Conservation (phyloP, 2,888 invertebrate genomes). For the Ephialtes manifestator region DNA sequence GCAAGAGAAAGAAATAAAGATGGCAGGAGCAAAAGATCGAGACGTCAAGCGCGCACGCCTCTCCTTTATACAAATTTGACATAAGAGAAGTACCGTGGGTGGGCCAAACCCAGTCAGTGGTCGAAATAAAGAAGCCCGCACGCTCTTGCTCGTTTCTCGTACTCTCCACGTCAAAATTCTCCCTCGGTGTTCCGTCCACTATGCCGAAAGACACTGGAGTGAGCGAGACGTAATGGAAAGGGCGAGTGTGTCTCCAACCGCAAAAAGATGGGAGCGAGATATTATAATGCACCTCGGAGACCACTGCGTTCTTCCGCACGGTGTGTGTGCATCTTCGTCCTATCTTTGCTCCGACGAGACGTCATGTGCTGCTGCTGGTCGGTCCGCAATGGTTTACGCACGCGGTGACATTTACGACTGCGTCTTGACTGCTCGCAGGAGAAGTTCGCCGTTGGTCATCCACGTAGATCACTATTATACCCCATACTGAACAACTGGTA, state of each 20-base stretch:
- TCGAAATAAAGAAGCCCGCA: constrained; percentile 49
- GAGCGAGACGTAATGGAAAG: constrained; percentile 1
- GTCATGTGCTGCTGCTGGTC: constrained; percentile 38
- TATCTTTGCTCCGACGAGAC: constrained; percentile 27
- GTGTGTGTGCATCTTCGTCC: constrained; percentile 11
- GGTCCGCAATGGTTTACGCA: constrained; percentile 32
- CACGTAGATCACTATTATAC: background rate
- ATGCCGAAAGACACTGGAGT: constrained; percentile 22
- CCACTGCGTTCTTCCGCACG: constrained; percentile 9
- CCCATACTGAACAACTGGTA: background rate
- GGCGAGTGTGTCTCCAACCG: constrained; percentile 53
- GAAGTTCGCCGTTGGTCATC: constrained; percentile 5
- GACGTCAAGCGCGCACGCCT: constrained; percentile 64
- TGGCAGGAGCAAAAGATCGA: constrained; percentile 54
- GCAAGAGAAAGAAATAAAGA: constrained; percentile 9
- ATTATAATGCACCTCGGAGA: constrained; percentile 58
- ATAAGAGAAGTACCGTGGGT: constrained; percentile 67
- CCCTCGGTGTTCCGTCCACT: constrained; percentile 45
- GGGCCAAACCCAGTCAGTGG: constrained; percentile 55
- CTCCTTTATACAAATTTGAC: constrained; percentile 68
- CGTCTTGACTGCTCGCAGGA: constrained; percentile 1
- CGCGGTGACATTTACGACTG: constrained; percentile 44
- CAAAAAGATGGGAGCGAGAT: constrained; percentile 70
- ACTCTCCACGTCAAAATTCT: constrained; percentile 39
- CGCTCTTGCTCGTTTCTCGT: constrained; percentile 33